phyloP scores from a whole-genome alignment of 2,113 vertebrate species.

The Silurus meridionalis region DNA sequence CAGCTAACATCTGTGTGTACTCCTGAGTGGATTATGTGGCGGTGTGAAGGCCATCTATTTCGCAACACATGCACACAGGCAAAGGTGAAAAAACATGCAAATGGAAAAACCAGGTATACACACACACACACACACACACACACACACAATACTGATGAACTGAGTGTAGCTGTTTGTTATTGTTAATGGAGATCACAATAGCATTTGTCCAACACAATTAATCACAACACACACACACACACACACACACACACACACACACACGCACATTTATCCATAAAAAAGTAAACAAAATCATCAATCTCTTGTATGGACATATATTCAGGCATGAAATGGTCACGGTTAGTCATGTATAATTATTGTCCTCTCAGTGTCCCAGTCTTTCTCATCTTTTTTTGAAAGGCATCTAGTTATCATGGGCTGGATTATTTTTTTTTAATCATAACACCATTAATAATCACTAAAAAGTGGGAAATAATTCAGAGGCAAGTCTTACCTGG shows the following conservation, averaged over 20 bases:
- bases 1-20: conserved; percentile 50
- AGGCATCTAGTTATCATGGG: neutral
- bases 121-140: neutral
- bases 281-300: neutral
- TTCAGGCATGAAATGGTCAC: too few species aligned
- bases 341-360: too few species aligned
- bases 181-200: neutral
- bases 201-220: neutral
- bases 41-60: conserved; percentile 41
- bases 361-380: neutral
- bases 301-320: neutral
- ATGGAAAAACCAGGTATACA: neutral
- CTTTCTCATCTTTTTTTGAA: neutral
- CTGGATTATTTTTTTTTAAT: neutral
- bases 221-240: neutral
- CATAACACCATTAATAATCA: neutral
- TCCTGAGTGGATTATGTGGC: conserved; percentile 37
- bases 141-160: neutral
- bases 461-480: neutral
- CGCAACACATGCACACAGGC: conserved; percentile 22
- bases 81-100: conserved; percentile 39
- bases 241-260: neutral
- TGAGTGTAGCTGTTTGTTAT: neutral
- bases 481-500: conserved; percentile 5
- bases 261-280: neutral